Percentiles rank a stretch among this genome's conserved stretches.
These are phyloP conservation scores for Pseudomyrmex dendroicus DNA, from an alignment of 1,140 invertebrate species.

Conservation along the genomic window DNA sequence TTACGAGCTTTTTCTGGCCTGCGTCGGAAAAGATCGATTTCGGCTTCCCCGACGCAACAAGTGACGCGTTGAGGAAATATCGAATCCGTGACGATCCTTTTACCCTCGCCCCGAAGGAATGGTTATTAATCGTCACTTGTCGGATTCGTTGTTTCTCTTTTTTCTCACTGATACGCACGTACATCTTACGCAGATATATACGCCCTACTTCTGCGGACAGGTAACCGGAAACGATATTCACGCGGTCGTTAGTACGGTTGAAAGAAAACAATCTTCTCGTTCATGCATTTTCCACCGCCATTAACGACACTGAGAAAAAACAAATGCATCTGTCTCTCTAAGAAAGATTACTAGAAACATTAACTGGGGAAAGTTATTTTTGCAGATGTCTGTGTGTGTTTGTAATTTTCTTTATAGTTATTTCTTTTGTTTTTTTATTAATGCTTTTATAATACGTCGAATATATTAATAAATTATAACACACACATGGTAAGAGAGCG, in stretches of 20 bases:
- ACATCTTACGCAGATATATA: not conserved
- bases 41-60: constrained; percentile 30
- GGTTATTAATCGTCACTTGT: constrained; percentile 45
- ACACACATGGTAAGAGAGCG: not conserved
- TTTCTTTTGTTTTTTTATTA: too few species aligned
- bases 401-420: too few species aligned
- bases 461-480: not conserved
- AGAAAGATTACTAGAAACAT: too few species aligned
- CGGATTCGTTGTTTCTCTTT: constrained; percentile 14
- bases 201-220: not conserved
- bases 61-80: constrained; percentile 21
- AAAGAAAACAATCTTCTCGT: constrained; percentile 45
- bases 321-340: not conserved
- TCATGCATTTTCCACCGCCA: not conserved
- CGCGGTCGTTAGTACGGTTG: constrained; percentile 17
- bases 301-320: constrained; percentile 32
- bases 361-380: not conserved
- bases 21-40: not conserved
- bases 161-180: too few species aligned
- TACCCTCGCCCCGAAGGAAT: constrained; percentile 18
- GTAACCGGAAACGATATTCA: constrained; percentile 11
- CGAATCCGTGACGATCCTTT: constrained; percentile 5
- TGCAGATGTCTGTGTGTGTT: not conserved
- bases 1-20: constrained; percentile 26
- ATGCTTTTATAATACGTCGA: not conserved